These are phyloP conservation scores for Gymnocephalus cernua DNA, from an alignment of 2,113 vertebrate species.

Conservation along the genomic window DNA sequence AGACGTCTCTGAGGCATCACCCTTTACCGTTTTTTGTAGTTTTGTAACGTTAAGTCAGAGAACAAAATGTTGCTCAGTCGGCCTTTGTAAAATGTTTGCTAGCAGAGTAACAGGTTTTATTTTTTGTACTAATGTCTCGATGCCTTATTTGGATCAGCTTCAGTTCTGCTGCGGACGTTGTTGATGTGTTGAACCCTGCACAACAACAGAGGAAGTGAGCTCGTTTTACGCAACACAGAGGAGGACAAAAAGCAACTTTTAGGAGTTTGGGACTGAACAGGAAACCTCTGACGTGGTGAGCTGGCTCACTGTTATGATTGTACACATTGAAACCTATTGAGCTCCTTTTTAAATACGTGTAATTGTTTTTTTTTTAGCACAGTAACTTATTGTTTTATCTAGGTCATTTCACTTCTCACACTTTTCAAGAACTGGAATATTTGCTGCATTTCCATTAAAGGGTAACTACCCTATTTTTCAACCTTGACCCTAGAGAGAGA, in stretches of 20 bases:
- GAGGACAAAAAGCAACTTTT: conserved; percentile 9
- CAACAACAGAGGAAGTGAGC: not conserved
- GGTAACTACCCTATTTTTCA: too few relatives aligned
- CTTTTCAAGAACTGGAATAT: conserved; percentile 16
- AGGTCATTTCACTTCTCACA: conserved; percentile 1
- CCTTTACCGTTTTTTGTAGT: conserved; percentile 66
- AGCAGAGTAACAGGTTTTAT: conserved; percentile 59
- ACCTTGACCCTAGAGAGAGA: too few relatives aligned
- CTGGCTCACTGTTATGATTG: conserved; percentile 71
- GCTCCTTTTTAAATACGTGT: conserved; percentile 37
- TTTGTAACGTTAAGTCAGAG: conserved; percentile 52
- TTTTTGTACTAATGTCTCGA: conserved; percentile 64
- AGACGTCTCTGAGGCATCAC: not conserved
- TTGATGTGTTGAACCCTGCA: not conserved
- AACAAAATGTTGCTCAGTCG: conserved; percentile 5
- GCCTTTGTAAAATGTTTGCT: conserved; percentile 70
- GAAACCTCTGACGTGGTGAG: conserved; percentile 54
- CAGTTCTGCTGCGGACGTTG: conserved; percentile 37
- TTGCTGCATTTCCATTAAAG: conserved; percentile 14
- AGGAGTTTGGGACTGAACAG: conserved; percentile 12
- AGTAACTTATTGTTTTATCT: conserved; percentile 66
- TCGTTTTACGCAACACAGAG: not conserved
- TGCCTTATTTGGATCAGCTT: conserved; percentile 68
- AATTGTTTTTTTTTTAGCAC: conserved; percentile 53
- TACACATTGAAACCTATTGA: conserved; percentile 32